Evolutionary conservation across 2,113 vertebrate species (phyloP), one percentile per base, ranked within the genome.

Genomic region (Aegotheles bennettii): DNA sequence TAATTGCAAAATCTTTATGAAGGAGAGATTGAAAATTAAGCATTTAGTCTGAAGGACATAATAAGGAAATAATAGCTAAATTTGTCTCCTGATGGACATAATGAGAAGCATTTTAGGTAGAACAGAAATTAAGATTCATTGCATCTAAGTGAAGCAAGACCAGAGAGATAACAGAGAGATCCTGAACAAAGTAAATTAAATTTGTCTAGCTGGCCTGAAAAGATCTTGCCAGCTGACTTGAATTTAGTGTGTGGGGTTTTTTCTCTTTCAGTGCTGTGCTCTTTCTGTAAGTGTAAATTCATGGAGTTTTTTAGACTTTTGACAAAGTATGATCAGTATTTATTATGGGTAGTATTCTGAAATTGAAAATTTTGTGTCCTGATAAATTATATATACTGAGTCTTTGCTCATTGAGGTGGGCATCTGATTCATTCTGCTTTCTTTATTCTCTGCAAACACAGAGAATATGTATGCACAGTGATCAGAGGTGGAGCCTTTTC

Each of bases 91-190:
- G 75, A 86, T 87, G 53, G 93, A 74, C 85, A 48, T 86, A 87
- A 56, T 90, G 71, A 85, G 71, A 83, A 86, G 19, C 59, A 63
- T 76, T 90, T 93, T 67, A 88, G 59, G 51, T 74, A 77, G 67
- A 95, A 63, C 18, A 93, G 54, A 91, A 88, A 93, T 91, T 74
- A 82, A 80, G 87, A 90, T 91, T 88, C 71, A 78, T 92, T 87
- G 18, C 47, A 67, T 93, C 42, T 59, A 50, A 93, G n/a, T 88
- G 82, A 95, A 90, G 45, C 57, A 94, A 84, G 57, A 92, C 65
- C 28, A 69, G 70, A 87, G 40, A 88, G 40, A 68, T 31, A 88
- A 85, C n/a, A 88, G 50, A 84, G 84, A 59, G 24, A 87, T 91
- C 29, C 29, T 70, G 75, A 68, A 81, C 63, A 84, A 90, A 90